Percentiles rank a stretch among this genome's conserved stretches.
phyloP scores from a whole-genome alignment of 2,113 vertebrate genomes.

The Pelecanus crispus region DNA sequence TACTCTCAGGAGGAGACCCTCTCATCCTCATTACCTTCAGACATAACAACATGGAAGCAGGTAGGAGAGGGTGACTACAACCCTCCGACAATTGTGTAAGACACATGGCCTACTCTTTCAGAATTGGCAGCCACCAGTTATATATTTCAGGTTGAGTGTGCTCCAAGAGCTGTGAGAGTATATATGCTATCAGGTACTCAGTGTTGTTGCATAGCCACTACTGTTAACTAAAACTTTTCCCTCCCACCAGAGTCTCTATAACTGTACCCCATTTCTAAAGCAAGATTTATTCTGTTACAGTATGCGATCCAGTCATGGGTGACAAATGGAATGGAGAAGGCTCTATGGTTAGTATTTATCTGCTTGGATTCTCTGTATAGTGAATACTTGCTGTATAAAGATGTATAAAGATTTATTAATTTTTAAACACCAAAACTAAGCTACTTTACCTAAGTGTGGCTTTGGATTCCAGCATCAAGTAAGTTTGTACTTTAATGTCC shows the following conservation, averaged over 20 bases:
- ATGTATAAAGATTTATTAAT: not conserved
- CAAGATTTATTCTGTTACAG: constrained; percentile 66
- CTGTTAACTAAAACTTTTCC: not conserved
- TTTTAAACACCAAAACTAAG: not conserved
- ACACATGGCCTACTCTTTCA: not conserved
- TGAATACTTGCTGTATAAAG: not conserved
- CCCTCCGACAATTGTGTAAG: not conserved
- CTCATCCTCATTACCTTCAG: not conserved
- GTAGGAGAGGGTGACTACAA: not conserved
- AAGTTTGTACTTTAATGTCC: not conserved
- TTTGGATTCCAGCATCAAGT: not conserved
- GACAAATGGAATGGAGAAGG: constrained; percentile 88
- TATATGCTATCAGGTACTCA: not conserved
- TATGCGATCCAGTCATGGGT: constrained; percentile 96
- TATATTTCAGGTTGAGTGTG: not conserved
- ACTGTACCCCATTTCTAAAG: not conserved
- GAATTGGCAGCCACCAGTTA: not conserved
- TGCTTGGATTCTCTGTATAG: not conserved
- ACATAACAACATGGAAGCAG: not conserved
- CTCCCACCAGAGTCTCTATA: not conserved
- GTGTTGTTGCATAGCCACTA: not conserved
- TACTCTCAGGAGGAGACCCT: not conserved
- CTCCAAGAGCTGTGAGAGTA: not conserved
- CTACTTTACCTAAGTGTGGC: not conserved
- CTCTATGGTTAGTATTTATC: constrained; percentile 87